phyloP scores from a whole-genome alignment of 2,888 invertebrate species.

The Psylliodes chrysocephalus region DNA sequence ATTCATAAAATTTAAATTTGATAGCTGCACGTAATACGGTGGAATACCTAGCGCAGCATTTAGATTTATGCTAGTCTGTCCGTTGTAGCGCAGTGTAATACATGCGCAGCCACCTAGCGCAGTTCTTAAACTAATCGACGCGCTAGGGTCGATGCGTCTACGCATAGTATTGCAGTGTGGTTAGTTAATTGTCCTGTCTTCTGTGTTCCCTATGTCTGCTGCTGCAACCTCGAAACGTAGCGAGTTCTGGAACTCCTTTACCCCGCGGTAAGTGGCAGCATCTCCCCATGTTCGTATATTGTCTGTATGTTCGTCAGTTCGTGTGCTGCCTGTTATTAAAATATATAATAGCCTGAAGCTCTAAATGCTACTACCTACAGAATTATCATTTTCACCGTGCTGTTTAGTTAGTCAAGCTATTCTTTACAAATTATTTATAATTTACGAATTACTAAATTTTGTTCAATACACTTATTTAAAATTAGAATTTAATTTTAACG shows the following conservation, averaged over 20 bases:
- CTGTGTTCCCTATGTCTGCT: conserved; percentile 78
- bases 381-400: conserved; percentile 11
- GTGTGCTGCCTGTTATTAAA: conserved; percentile 62
- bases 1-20: too few species aligned
- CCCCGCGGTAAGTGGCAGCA: conserved; percentile 94
- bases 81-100: conserved; percentile 7
- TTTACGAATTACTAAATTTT: too few species aligned
- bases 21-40: too few species aligned
- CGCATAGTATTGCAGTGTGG: conserved; percentile 60
- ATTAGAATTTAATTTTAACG: conserved; percentile 1
- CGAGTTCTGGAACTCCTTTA: conserved; percentile 99
- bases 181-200: conserved; percentile 67
- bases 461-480: too few species aligned
- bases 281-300: conserved; percentile 63
- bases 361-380: conserved; percentile 15
- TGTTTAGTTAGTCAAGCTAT: conserved; percentile 16
- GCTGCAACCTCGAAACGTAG: conserved; percentile 71
- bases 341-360: conserved; percentile 34
- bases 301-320: conserved; percentile 61
- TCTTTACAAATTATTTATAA: too few species aligned
- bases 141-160: conserved; percentile 29
- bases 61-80: too few species aligned
- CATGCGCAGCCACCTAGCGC: conserved; percentile 24
- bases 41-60: too few species aligned
- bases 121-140: conserved; percentile 14